Conservation (phyloP, 2,797 vertebrate genomes). For the Salmo trutta region DNA sequence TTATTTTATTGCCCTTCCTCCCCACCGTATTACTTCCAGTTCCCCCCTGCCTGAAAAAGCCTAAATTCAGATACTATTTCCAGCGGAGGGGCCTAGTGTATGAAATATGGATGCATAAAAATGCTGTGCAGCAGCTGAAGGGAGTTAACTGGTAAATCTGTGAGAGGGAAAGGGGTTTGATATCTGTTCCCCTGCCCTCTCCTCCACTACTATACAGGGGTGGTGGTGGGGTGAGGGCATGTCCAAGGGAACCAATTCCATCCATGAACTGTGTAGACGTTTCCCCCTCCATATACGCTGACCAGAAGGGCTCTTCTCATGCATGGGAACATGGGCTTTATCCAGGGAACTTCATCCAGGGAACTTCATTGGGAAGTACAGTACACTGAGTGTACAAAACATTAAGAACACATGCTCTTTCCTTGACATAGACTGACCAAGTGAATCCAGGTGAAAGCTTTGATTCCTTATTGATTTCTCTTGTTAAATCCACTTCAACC, state of each 20-base stretch:
- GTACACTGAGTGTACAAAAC: not conserved
- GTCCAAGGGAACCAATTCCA: conserved; percentile 46
- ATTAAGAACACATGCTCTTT: too few relatives aligned
- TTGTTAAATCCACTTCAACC: too few relatives aligned
- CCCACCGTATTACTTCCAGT: conserved; percentile 48
- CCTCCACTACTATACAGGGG: not conserved
- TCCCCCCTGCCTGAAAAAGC: conserved; percentile 30
- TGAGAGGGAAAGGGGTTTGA: conserved; percentile 36
- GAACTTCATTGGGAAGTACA: not conserved
- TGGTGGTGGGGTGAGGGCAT: conserved; percentile 44
- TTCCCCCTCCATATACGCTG: conserved; percentile 41
- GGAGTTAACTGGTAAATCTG: conserved; percentile 56
- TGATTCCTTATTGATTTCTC: too few relatives aligned
- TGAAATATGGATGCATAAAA: conserved; percentile 69
- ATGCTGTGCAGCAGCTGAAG: conserved; percentile 60
- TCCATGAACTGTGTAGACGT: conserved; percentile 39
- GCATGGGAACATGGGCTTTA: not conserved
- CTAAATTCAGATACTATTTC: conserved; percentile 64
- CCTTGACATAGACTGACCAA: too few relatives aligned
- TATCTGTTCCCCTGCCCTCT: conserved; percentile 48
- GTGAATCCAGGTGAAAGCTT: too few relatives aligned
- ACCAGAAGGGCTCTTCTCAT: not conserved
- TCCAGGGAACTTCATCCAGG: not conserved
- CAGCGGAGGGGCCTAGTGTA: conserved; percentile 47
- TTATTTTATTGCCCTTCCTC: conserved; percentile 47